These are phyloP conservation scores for Dryoscopus gambensis DNA, from an alignment of 2,113 vertebrate genomes.

Conservation along the genomic window DNA sequence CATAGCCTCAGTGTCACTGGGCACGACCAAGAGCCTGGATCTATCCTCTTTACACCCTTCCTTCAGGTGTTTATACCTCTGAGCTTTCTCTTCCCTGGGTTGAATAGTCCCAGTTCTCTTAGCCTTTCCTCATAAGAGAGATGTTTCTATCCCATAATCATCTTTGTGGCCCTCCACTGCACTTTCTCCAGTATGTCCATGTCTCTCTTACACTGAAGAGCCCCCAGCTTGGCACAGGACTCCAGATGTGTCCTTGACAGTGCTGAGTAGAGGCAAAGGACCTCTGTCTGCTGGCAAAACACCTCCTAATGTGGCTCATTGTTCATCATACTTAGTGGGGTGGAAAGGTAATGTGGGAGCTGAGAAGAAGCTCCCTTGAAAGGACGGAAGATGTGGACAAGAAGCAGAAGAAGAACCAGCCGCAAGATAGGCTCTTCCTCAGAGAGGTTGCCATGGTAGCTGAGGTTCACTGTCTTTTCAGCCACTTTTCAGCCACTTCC, in stretches of 20 bases:
- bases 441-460: background rate
- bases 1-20: background rate
- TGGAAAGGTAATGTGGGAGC: background rate
- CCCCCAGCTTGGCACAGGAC: background rate
- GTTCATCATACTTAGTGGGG: background rate
- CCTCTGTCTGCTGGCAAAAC: background rate
- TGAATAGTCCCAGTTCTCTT: background rate
- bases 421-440: background rate
- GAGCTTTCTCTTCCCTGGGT: background rate
- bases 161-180: background rate
- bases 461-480: background rate
- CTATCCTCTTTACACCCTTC: background rate
- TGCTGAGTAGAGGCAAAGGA: background rate
- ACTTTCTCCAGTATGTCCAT: background rate
- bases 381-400: background rate
- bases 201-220: background rate
- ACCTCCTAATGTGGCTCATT: background rate
- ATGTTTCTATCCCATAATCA: background rate
- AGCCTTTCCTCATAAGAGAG: background rate
- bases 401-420: constrained; percentile 33
- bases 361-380: background rate
- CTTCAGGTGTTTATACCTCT: background rate
- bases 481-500: background rate
- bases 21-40: background rate
- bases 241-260: background rate